A percentile compares a stretch with the other conserved stretches of the same genome.
phyloP scores from a whole-genome alignment of 2,888 invertebrate species.

The Drosophila prostipennis region DNA sequence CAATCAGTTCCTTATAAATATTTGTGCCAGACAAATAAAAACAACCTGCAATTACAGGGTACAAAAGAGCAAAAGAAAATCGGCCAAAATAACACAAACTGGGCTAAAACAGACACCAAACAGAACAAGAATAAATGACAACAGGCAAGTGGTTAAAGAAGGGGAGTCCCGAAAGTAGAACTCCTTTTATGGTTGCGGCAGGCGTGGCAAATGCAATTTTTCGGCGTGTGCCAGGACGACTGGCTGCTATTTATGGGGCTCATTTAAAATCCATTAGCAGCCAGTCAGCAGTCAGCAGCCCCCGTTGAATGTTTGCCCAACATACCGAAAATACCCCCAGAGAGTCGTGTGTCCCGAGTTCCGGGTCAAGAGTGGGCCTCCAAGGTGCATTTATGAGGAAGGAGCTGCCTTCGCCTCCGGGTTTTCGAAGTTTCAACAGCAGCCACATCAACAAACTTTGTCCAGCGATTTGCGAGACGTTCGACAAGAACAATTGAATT shows the following conservation, averaged over 20 bases:
- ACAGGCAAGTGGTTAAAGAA: slow-evolving; percentile 53
- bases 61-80: slow-evolving; percentile 7
- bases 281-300: slow-evolving; percentile 44
- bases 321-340: slow-evolving; percentile 3
- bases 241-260: slow-evolving; percentile 82
- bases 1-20: too few species aligned
- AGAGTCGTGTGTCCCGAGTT: background rate
- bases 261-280: slow-evolving; percentile 83
- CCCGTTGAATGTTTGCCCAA: slow-evolving; percentile 8
- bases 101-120: slow-evolving; percentile 48
- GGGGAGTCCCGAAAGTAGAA: slow-evolving; percentile 25
- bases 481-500: slow-evolving; percentile 77
- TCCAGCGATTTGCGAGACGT: slow-evolving; percentile 58
- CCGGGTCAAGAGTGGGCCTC: slow-evolving; percentile 70
- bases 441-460: slow-evolving; percentile 34
- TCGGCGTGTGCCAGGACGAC: slow-evolving; percentile 43
- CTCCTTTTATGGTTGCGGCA: slow-evolving; percentile 22
- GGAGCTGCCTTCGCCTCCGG: slow-evolving; percentile 16
- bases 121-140: slow-evolving; percentile 67
- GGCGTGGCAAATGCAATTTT: slow-evolving; percentile 69
- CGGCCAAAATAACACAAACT: slow-evolving; percentile 23
- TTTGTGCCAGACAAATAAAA: too few species aligned
- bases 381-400: slow-evolving; percentile 69
- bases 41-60: background rate
- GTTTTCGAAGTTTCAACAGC: slow-evolving; percentile 10